Evolutionary conservation across 1,140 invertebrate species (phyloP).

Genomic region (Musca vetustissima): DNA sequence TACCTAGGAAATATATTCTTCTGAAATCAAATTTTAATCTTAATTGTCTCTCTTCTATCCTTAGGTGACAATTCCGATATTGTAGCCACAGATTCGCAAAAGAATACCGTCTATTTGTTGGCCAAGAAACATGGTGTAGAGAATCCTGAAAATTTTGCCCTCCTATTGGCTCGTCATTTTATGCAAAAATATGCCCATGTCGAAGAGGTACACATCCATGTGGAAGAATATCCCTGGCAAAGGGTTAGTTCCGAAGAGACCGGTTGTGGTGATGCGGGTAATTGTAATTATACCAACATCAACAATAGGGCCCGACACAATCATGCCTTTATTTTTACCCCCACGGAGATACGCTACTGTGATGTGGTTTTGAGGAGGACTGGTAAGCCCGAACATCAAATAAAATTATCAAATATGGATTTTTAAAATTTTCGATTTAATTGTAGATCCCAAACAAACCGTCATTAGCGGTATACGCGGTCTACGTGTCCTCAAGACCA

Average conservation of each 20-base stretch:
- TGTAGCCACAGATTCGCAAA: slow-evolving; percentile 80
- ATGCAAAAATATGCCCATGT: slow-evolving; percentile 72
- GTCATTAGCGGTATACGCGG: slow-evolving; percentile 67
- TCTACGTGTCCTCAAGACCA: slow-evolving; percentile 73
- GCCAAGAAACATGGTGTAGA: slow-evolving; percentile 75
- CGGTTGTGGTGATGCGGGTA: background rate
- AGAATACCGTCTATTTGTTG: slow-evolving; percentile 78
- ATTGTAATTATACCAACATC: slow-evolving; percentile 30
- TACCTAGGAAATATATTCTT: too few relatives aligned
- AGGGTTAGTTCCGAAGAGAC: slow-evolving; percentile 60
- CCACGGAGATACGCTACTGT: slow-evolving; percentile 65
- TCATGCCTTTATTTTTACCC: slow-evolving; percentile 72
- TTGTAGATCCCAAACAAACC: slow-evolving; percentile 54
- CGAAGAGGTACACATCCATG: slow-evolving; percentile 65
- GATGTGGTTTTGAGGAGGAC: slow-evolving; percentile 65
- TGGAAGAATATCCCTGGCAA: slow-evolving; percentile 74
- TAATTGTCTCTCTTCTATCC: background rate
- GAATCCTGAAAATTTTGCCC: slow-evolving; percentile 72
- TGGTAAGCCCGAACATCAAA: slow-evolving; percentile 57
- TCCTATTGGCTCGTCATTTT: slow-evolving; percentile 71
- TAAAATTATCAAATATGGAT: background rate
- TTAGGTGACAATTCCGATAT: slow-evolving; percentile 70
- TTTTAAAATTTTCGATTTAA: background rate
- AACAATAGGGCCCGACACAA: slow-evolving; percentile 63
- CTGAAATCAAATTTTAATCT: too few relatives aligned